Base-by-base conservation (phyloP, 2,888 invertebrate species). In the Vesta saturnalis region DNA sequence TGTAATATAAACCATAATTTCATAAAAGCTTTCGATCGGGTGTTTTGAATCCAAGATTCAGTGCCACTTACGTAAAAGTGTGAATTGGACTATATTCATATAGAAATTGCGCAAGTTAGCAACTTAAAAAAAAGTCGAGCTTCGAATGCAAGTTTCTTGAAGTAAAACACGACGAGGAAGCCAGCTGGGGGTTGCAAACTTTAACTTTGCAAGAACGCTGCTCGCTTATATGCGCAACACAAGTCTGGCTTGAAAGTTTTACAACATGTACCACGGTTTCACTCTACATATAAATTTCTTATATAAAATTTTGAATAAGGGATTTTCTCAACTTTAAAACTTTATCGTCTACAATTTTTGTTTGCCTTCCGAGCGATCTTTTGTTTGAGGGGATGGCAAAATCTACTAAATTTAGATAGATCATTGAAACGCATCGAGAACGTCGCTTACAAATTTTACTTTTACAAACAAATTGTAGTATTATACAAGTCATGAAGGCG, bases 401-500 rank as follows among this genome's bases (percentile, higher is more conserved):
- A 23, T 5, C 23, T 8, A 23, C 23, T 23, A 23, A 23, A 23
- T 8, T 5, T 23, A 23, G 8, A 23, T 5, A 5, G 23, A 23
- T 23, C 23, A 8, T 23, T n/a, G n/a, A n/a, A 23, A 23, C 4
- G 23, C 3, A 23, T 23, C 23, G 23, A 23, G 23, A 8, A 23
- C 23, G 23, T 23, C 16, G 49, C 49, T 15, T 15, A 14, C 21
- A 22, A 54, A 54, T 54, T 16, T 18, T 22, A 23, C 56, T 22
- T 22, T 23, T 56, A 22, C 23, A 23, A 79, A 80, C 81, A 81
- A 81, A 81, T 81, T 79, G 80, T 78, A 76, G 76, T 80, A 80
- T 80, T 81, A 81, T 81, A 78, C 81, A 78, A 81, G 80, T 79
- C 80, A 80, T 80, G 80, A 80, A 81, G 78, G 80, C 79, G 79